A percentile compares a stretch with the other conserved stretches of the same genome.
Conservation (phyloP, 2,888 invertebrate species). For the Torymus aiolomorphi region DNA sequence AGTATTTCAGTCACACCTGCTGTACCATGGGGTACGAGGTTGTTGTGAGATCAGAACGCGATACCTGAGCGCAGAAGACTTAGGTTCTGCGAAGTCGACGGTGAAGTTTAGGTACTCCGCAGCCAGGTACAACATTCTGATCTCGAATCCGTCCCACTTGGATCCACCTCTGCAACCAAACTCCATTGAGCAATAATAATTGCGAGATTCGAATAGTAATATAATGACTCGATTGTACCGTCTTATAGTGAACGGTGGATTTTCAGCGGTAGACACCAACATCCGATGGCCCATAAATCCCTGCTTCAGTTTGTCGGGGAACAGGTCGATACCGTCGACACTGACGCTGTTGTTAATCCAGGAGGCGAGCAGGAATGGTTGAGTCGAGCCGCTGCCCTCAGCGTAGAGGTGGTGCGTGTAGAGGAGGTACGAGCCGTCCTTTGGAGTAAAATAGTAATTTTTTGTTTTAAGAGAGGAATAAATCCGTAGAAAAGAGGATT, state of each 20-base stretch:
- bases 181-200: neutral
- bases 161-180: constrained; percentile 71
- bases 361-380: constrained; percentile 82
- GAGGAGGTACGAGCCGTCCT: constrained; percentile 84
- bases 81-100: constrained; percentile 82
- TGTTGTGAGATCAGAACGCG: too few relatives aligned
- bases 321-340: constrained; percentile 78
- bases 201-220: too few relatives aligned
- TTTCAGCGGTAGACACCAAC: constrained; percentile 82
- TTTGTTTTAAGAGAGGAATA: too few relatives aligned
- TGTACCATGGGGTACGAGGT: too few relatives aligned
- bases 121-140: constrained; percentile 81
- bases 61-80: constrained; percentile 76
- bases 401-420: constrained; percentile 85
- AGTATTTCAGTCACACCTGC: too few relatives aligned
- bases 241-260: constrained; percentile 85
- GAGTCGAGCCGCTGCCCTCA: constrained; percentile 85
- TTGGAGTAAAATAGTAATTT: constrained; percentile 20
- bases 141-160: constrained; percentile 86
- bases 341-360: constrained; percentile 83
- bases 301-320: constrained; percentile 81
- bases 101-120: constrained; percentile 84
- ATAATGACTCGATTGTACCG: constrained; percentile 73
- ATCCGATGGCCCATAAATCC: constrained; percentile 88
- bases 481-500: too few relatives aligned